Evolutionary conservation across 2,888 invertebrate species (phyloP).

Genomic region (Hyposoter didymator): DNA sequence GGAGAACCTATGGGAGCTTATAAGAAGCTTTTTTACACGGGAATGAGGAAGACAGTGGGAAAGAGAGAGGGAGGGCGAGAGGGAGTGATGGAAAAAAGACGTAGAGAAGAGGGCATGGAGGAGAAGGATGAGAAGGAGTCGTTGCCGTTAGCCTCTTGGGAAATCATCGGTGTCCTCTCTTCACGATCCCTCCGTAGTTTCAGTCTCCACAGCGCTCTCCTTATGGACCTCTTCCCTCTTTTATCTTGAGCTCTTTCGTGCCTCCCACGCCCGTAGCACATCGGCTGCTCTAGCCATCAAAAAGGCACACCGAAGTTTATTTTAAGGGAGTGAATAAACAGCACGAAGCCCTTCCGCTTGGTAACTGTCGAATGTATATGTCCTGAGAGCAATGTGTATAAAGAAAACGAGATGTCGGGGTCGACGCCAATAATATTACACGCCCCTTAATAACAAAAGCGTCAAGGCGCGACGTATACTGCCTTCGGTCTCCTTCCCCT

Average conservation of each 20-base stretch:
- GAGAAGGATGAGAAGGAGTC: slow-evolving; percentile 67
- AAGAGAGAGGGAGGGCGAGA: slow-evolving; percentile 56
- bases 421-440: slow-evolving; percentile 47
- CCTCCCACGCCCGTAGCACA: slow-evolving; percentile 29
- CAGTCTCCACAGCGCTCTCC: slow-evolving; percentile 54
- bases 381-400: neutral
- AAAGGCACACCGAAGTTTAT: slow-evolving; percentile 7
- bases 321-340: neutral
- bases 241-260: slow-evolving; percentile 23
- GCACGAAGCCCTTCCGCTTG: neutral
- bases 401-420: slow-evolving; percentile 39
- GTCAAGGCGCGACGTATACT: slow-evolving; percentile 34
- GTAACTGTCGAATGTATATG: neutral
- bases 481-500: neutral
- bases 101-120: slow-evolving; percentile 38
- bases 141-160: slow-evolving; percentile 76
- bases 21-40: slow-evolving; percentile 37
- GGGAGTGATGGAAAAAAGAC: slow-evolving; percentile 50
- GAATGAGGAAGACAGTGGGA: slow-evolving; percentile 57
- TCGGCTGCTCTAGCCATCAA: neutral
- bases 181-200: slow-evolving; percentile 60
- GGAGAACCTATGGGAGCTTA: neutral
- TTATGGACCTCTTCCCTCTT: slow-evolving; percentile 25
- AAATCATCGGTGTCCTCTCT: slow-evolving; percentile 80
- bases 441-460: slow-evolving; percentile 49